Conservation (phyloP, 2,797 vertebrate species). For the Sciurus vulgaris region DNA sequence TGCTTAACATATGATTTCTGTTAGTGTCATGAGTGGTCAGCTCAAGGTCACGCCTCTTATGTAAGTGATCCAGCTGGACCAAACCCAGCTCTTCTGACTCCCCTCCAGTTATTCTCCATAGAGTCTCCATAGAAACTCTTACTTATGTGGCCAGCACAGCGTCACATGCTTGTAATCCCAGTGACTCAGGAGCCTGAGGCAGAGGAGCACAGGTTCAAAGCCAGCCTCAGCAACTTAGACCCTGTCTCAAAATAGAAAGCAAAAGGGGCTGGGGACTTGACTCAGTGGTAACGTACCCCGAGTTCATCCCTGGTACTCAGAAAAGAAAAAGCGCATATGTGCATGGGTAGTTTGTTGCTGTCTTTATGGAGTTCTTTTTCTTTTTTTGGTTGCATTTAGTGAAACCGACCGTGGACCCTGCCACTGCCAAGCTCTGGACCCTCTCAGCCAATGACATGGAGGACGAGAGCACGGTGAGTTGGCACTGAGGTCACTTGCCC, state of each 20-base stretch:
- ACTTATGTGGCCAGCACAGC: too few relatives aligned
- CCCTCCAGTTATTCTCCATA: neutral
- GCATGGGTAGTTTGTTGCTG: neutral
- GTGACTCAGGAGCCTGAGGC: too few relatives aligned
- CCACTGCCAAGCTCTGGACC: slow-evolving; percentile 93
- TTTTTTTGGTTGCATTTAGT: slow-evolving; percentile 83
- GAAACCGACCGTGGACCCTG: slow-evolving; percentile 93
- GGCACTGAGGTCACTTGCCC: neutral
- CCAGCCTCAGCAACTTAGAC: too few relatives aligned
- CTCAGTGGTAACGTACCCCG: too few relatives aligned
- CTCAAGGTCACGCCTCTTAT: neutral
- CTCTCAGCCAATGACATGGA: slow-evolving; percentile 95
- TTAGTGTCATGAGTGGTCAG: neutral
- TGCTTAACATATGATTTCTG: neutral
- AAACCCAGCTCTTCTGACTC: neutral
- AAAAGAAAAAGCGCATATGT: too few relatives aligned
- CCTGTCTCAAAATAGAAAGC: too few relatives aligned
- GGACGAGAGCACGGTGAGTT: slow-evolving; percentile 92
- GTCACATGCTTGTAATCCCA: too few relatives aligned
- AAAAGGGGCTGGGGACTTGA: too few relatives aligned
- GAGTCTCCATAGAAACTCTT: neutral
- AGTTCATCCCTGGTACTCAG: too few relatives aligned
- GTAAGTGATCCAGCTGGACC: rapidly evolving
- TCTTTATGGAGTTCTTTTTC: neutral
- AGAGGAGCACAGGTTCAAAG: too few relatives aligned